Evolutionary conservation across 2,888 invertebrate species (phyloP), one percentile per base, ranked within the genome.

Genomic region (Hesperia comma): DNA sequence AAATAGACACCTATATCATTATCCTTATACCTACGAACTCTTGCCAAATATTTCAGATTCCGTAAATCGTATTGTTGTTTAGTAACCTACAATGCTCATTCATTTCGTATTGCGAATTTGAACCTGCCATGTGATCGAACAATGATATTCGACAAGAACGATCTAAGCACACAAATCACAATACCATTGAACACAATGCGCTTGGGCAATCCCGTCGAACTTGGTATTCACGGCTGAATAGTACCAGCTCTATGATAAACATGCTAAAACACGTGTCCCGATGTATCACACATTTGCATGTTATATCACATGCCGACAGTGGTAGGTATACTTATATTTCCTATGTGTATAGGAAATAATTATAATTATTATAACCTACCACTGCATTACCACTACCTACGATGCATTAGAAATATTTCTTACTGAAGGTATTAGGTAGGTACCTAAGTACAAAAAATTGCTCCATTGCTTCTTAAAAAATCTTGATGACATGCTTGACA

Each of bases 201-300:
- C 60, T 61, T 51, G 14, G 60, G 60, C 60, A 51, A 61, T 61
- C 60, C 60, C 49, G 51, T 33, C n/a, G n/a, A 40, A 19, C 41
- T 57, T 57, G 40, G 57, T 57, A 57, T 57, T 57, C 57, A 57
- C 57, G 57, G 57, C 57, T 57, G 57, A 57, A 43, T 41, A 57
- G 51, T 19, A 15, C 51, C 51, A 14, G 14, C 41, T 21, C 41
- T 21, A 7, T 40, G 14, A 40, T 26, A 56, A 56, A 10, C 56
- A 57, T 57, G 41, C 5, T 57, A 10, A 6, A 43, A 19, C 41
- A 26, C 37, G 19, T 32, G 17, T 56, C 19, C 6, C 17, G 40
- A 40, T 37, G 56, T 56, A 40, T 19, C 26, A 54, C n/a, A 32
- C 21, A 54, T 54, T 54, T 15, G 15, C 54, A 54, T 54, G 15